A percentile compares a stretch with the other conserved stretches of the same genome.
Evolutionary conservation across 37 sponge, comb jelly and placozoan genomes (phyloP).

Genomic region (Ephydatia muelleri): DNA sequence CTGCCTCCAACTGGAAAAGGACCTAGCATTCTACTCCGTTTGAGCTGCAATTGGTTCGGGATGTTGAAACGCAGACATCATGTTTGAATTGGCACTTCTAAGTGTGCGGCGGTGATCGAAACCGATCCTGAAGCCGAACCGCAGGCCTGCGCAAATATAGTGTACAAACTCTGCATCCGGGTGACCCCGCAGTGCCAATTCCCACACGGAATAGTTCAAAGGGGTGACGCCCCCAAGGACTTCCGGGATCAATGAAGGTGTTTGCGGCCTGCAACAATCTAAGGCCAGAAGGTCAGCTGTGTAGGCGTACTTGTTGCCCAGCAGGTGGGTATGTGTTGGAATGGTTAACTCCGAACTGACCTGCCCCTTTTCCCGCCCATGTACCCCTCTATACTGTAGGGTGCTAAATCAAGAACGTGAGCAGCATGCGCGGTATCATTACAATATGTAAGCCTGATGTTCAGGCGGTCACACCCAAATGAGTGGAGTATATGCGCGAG

Average conservation of each 20-base stretch:
- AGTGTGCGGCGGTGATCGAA: not conserved
- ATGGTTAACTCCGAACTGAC: not conserved
- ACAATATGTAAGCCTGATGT: no score
- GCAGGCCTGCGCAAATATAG: not conserved
- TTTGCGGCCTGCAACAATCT: not conserved
- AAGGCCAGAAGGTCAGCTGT: conserved; percentile 13
- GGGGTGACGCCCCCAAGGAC: not conserved
- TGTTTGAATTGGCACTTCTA: not conserved
- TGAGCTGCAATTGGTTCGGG: not conserved
- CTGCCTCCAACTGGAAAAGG: conserved; percentile 8
- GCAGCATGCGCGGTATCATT: no score
- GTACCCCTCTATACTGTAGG: not conserved
- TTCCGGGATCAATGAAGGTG: not conserved
- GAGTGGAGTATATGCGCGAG: no score
- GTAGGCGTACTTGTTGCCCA: not conserved
- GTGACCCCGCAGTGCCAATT: not conserved
- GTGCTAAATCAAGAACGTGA: not conserved
- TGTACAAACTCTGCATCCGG: conserved; percentile 8
- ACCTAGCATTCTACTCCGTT: conserved; percentile 14
- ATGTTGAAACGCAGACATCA: not conserved
- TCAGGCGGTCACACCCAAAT: no score
- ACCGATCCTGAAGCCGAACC: conserved; percentile 1
- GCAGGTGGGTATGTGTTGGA: not conserved
- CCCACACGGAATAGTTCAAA: not conserved
- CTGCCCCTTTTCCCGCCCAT: not conserved